A percentile compares a stretch with the other conserved stretches of the same genome.
phyloP scores from a whole-genome alignment of 23 tunicate genomes.

The Halocynthia aurantium region DNA sequence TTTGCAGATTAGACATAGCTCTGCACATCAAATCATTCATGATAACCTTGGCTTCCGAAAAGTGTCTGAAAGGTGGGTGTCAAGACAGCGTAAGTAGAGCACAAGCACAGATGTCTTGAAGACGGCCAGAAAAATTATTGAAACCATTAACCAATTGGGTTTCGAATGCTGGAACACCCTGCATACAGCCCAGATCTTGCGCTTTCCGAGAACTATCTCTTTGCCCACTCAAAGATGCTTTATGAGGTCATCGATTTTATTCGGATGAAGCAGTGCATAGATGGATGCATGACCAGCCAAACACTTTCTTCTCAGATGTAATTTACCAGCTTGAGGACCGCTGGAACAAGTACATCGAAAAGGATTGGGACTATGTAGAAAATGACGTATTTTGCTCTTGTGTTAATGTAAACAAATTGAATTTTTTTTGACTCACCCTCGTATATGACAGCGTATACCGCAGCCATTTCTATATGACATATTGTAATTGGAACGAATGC shows the following conservation, averaged over 20 bases:
- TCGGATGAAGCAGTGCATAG: conserved; percentile 19
- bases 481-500: no score
- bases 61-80: conserved; percentile 30
- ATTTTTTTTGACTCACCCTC: conserved; percentile 6
- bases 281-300: not conserved
- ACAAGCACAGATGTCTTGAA: no score
- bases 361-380: not conserved
- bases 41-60: conserved; percentile 14
- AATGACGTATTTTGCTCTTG: not conserved
- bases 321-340: no score
- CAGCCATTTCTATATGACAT: not conserved
- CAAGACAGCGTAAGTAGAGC: no score
- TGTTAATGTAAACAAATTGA: not conserved
- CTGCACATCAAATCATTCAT: conserved; percentile 32
- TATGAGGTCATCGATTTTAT: not conserved
- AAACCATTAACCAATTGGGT: conserved; percentile 4
- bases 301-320: no score
- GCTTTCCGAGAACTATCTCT: no score
- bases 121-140: conserved; percentile 6
- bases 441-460: not conserved
- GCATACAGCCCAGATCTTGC: conserved; percentile 32
- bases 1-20: conserved; percentile 30
- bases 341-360: no score
- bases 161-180: conserved; percentile 24
- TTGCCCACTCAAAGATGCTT: conserved; percentile 21